Evolutionary conservation across 1,140 invertebrate species (phyloP).

Genomic region (Cherax quadricarinatus): DNA sequence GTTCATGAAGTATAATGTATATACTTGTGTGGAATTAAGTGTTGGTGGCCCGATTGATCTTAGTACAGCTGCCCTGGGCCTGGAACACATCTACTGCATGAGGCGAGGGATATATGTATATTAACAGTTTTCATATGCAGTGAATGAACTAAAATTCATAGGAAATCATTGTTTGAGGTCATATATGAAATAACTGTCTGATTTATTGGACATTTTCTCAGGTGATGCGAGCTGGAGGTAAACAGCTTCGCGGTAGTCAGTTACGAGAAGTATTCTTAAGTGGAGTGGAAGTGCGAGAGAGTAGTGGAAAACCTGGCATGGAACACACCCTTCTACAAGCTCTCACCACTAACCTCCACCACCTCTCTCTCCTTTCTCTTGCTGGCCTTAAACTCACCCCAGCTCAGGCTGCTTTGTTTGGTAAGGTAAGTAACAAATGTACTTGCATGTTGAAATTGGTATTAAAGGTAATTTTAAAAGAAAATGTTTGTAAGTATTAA

Average conservation of each 20-base stretch:
- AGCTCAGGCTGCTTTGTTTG: slow-evolving; percentile 76
- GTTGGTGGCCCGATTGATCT: too few species aligned
- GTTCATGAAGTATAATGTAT: too few species aligned
- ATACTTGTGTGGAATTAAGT: too few species aligned
- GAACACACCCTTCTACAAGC: slow-evolving; percentile 78
- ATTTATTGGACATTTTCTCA: background rate
- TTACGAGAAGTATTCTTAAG: slow-evolving; percentile 76
- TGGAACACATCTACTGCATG: too few species aligned
- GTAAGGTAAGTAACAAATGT: slow-evolving; percentile 75
- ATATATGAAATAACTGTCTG: background rate
- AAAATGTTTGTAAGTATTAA: background rate
- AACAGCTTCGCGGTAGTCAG: slow-evolving; percentile 77
- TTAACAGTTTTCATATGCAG: too few species aligned
- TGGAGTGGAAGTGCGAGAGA: slow-evolving; percentile 77
- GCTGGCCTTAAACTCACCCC: slow-evolving; percentile 77
- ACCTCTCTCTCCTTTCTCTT: slow-evolving; percentile 77
- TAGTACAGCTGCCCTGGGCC: too few species aligned
- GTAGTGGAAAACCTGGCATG: slow-evolving; percentile 75
- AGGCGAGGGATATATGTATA: too few species aligned
- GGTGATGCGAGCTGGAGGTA: slow-evolving; percentile 76
- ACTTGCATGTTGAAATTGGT: too few species aligned
- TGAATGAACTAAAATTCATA: too few species aligned
- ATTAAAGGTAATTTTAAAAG: too few species aligned
- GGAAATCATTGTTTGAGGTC: too few species aligned
- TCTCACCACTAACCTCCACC: slow-evolving; percentile 76